Base-by-base conservation (phyloP, 1,140 invertebrate genomes). In the Caenorhabditis briggsae region DNA sequence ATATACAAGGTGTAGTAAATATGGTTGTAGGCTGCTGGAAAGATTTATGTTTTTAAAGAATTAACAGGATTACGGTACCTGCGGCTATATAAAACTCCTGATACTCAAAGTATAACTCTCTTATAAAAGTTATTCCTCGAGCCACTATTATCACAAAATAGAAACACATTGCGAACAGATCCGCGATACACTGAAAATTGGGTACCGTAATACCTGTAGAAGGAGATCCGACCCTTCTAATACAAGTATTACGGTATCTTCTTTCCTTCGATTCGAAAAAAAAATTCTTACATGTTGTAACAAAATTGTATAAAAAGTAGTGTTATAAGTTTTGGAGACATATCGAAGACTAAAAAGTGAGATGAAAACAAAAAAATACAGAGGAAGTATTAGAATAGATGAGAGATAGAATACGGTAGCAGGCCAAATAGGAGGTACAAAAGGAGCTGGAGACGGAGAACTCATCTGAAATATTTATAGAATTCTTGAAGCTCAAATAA, bases 11-110 rank as follows among this genome's bases (percentile, higher is more conserved):
- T 78, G 46, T 50, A 78, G 23, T 78, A 78, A 23, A 78, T 78
- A 53, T 78, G 70, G n/a, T 78, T 78, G n/a, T 78, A 78, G 11
- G 70, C 70, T 23, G 70, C 70, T 78, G n/a, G 7, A 78, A 78
- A 78, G 23, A 2, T 23, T 5, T 43, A 2, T 20, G 6, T 25
- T 16, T 25, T 12, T 33, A 8, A 33, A 46, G 14, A 8, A 43
- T 8, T 18, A 18, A 5, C 43, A 5, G 18, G 18, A 18, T 53
- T 53, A 11, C 50, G 5, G 50, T 50, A 78, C 70, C 70, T 11
- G 70, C 70, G 50, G 70, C 70, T 12, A 78, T 78, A 23, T 78
- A 78, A 50, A 53, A 78, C 1, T 78, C 70, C 23, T 78, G 70
- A 50, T 78, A 78, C 8, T 78, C 18, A n/a, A 23, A 78, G 20